Base-by-base conservation (phyloP, 2,797 vertebrate genomes). In the Cercopithecus diana region DNA sequence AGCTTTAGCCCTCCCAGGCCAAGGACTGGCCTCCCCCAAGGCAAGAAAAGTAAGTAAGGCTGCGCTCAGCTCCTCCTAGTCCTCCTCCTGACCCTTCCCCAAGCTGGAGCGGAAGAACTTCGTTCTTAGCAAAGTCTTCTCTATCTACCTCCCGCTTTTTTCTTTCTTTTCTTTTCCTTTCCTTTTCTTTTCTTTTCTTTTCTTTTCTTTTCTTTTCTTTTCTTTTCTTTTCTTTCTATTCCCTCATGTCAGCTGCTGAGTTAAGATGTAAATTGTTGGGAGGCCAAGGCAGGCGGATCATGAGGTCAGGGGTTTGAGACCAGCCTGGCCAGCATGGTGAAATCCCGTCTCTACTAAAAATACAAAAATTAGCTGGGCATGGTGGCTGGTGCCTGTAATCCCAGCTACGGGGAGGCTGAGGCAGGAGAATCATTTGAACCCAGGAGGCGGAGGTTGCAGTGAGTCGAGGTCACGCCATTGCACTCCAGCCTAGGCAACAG, bases 21-120 rank as follows among this genome's bases (percentile, higher is more conserved):
- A 91, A 97, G 97, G 91, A 96, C 96, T 79, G 86, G 95, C 86
- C 86, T 94, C 30, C 86, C 93, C 15, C 94, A 64, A 43, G 64
- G 85, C 85, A 98, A 98, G 88, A 98, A 98, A 98, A 97, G 97
- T 98, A 98, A 98, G 97, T 97, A 45, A 88, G 45, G 52, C 79
- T 67, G 26, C n/a, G 28, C 55, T 82, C 76, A 83, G 17, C 41
- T 70, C 17, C 61, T 26, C 11, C 13, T 81, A 15, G 41, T 76
- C 24, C 50, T 55, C 15, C 33, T 80, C 41, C 50, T 28, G 5
- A 75, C 43, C 36, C 45, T 55, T 83, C 30, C 36, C 58, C 24
- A 50, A 33, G 45, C 75, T 94, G 41, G 52, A 92, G 87, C 19
- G 72, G 33, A 11, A 61, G n/a, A 70, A 36, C 55, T 70, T 90